Evolutionary conservation across 1,140 invertebrate genomes (phyloP).

Genomic region (Aphidius gifuensis): DNA sequence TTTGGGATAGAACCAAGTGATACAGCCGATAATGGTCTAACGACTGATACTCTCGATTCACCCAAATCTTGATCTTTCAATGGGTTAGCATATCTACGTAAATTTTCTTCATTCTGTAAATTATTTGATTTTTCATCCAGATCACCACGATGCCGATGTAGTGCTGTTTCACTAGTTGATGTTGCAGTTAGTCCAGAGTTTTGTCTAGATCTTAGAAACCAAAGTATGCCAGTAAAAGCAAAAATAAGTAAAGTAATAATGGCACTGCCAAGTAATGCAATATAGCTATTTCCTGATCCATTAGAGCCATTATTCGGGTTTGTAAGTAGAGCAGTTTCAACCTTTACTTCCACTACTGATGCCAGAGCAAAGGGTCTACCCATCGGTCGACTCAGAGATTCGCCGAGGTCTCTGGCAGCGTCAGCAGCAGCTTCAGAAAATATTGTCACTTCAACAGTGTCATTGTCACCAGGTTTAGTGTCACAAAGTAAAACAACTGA

Average conservation of each 20-base stretch:
- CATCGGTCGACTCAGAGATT: slow-evolving; percentile 66
- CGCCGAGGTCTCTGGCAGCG: slow-evolving; percentile 65
- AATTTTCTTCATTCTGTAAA: slow-evolving; percentile 84
- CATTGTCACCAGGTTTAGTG: slow-evolving; percentile 72
- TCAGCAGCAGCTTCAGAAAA: slow-evolving; percentile 60
- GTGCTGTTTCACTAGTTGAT: slow-evolving; percentile 55
- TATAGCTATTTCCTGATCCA: slow-evolving; percentile 55
- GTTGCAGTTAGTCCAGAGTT: slow-evolving; percentile 48
- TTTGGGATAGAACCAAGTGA: slow-evolving; percentile 46
- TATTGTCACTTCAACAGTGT: slow-evolving; percentile 83
- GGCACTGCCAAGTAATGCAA: slow-evolving; percentile 54
- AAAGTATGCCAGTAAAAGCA: slow-evolving; percentile 42
- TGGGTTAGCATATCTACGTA: slow-evolving; percentile 68
- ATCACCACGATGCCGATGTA: slow-evolving; percentile 71
- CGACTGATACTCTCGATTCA: slow-evolving; percentile 59
- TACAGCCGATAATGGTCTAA: slow-evolving; percentile 58
- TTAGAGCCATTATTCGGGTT: slow-evolving; percentile 52
- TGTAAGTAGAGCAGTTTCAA: slow-evolving; percentile 67
- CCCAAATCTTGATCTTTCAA: slow-evolving; percentile 58
- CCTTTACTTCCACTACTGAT: slow-evolving; percentile 76
- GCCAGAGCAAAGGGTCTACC: slow-evolving; percentile 60
- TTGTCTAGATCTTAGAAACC: slow-evolving; percentile 46
- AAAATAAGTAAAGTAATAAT: slow-evolving; percentile 42
- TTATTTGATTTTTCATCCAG: slow-evolving; percentile 79
- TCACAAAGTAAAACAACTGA: slow-evolving; percentile 76